Conservation (phyloP, 1,140 invertebrate genomes). For the Arion vulgaris region DNA sequence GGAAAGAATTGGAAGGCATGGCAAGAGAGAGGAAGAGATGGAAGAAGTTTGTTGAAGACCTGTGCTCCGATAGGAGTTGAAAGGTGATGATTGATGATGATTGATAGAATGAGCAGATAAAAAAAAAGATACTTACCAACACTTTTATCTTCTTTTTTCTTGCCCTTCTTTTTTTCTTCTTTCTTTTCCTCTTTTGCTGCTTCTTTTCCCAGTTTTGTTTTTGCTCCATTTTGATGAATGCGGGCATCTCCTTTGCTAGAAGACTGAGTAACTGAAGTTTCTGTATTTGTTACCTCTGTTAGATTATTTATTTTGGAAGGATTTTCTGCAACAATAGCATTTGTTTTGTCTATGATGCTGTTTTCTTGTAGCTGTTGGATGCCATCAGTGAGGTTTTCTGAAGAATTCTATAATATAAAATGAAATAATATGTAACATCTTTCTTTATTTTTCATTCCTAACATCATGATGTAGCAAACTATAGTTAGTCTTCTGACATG, state of each 20-base stretch:
- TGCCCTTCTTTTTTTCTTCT: constrained; percentile 51
- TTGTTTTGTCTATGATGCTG: no score
- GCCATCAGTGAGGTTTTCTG: constrained; percentile 20
- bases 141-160: constrained; percentile 66
- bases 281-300: neutral
- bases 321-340: neutral
- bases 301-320: neutral
- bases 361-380: neutral
- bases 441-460: no score
- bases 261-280: neutral
- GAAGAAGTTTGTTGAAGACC: no score
- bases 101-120: no score
- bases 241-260: neutral
- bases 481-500: no score
- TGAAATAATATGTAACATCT: no score
- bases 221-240: neutral
- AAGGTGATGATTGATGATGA: no score
- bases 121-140: constrained; percentile 51
- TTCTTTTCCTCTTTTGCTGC: constrained; percentile 17
- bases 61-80: no score
- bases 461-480: no score
- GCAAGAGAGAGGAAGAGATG: no score
- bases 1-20: no score
- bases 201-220: neutral
- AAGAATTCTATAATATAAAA: constrained; percentile 4